Evolutionary conservation across 30 jellyfish, hydroid and myxozoan genomes (phyloP).

Genomic region (Rhopilema esculentum): DNA sequence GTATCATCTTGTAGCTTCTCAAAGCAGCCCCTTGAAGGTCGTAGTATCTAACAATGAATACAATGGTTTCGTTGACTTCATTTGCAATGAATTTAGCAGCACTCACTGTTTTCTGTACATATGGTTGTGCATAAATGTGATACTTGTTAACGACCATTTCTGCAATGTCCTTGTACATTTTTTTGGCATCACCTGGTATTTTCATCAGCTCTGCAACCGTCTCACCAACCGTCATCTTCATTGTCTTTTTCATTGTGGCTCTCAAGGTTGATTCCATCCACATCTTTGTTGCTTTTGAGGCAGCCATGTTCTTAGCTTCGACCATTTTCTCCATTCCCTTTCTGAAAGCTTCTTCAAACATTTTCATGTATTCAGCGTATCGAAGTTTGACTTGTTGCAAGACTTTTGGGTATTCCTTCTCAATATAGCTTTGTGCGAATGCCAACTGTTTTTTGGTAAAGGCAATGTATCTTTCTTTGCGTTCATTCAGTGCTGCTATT

Average conservation of each 20-base stretch:
- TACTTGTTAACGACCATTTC: slow-evolving; percentile 15
- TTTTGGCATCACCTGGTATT: slow-evolving; percentile 67
- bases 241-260: slow-evolving; percentile 16
- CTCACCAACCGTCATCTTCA: slow-evolving; percentile 86
- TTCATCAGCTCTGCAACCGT: slow-evolving; percentile 75
- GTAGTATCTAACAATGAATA: slow-evolving; percentile 76
- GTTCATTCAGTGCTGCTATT: slow-evolving; percentile 12
- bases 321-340: not conserved
- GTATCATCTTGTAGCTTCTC: slow-evolving; percentile 13
- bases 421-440: slow-evolving; percentile 18
- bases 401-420: slow-evolving; percentile 44
- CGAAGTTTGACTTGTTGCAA: slow-evolving; percentile 21
- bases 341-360: slow-evolving; percentile 1
- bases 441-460: slow-evolving; percentile 23
- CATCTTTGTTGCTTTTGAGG: slow-evolving; percentile 35
- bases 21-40: slow-evolving; percentile 66
- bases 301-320: slow-evolving; percentile 39
- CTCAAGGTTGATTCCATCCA: slow-evolving; percentile 71
- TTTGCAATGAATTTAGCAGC: slow-evolving; percentile 70
- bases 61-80: slow-evolving; percentile 88
- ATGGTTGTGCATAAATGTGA: slow-evolving; percentile 63
- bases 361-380: slow-evolving; percentile 27
- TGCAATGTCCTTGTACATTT: slow-evolving; percentile 6
- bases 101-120: slow-evolving; percentile 32
- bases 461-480: slow-evolving; percentile 8